Evolutionary conservation across 2,888 invertebrate species (phyloP), one percentile per base, ranked within the genome.

Genomic region (Tinea semifulvella): DNA sequence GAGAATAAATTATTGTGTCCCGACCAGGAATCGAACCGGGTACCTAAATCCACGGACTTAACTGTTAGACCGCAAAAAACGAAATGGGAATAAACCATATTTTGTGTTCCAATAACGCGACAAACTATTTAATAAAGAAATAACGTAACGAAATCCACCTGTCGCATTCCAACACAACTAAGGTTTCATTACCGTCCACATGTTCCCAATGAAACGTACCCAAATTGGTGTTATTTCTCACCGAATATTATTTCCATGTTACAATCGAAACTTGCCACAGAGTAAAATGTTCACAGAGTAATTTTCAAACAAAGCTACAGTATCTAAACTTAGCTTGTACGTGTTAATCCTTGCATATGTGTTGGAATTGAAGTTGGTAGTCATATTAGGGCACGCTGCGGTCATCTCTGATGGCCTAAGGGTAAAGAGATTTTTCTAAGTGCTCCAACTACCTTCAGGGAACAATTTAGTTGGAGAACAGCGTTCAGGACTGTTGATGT

Each of bases 381-480:
- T 38, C 11, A 18, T 11, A 14, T 38, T 38, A 38, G 38, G 8
- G 7, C 38, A 38, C 18, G 18, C 14, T 10, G 19, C 18, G 40
- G 20, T 40, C 16, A 36, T 36, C 17, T 36, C 27, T 4, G 27
- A 46, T 38, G 39, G 50, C 49, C 47, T 28, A 14, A 10, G 47
- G 51, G 47, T 39, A 46, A 44, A 46, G 42, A 42, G 28, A 55
- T 58, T 63, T 62, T 65, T 71, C 65, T 66, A 65, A 65, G 65
- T 65, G 61, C 61, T 54, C 43, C 17, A 31, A 26, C 19, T 43
- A 28, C 63, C 77, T 66, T 46, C 53, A 52, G 71, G 79, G 69
- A 70, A 79, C 77, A 77, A 77, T 79, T 80, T 77, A 64, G 66
- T 63, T 63, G 57, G 60, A 55, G 57, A 57, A 16, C 43, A 52